phyloP scores from a whole-genome alignment of 2,113 vertebrate genomes.

The Sceloporus tristichus region DNA sequence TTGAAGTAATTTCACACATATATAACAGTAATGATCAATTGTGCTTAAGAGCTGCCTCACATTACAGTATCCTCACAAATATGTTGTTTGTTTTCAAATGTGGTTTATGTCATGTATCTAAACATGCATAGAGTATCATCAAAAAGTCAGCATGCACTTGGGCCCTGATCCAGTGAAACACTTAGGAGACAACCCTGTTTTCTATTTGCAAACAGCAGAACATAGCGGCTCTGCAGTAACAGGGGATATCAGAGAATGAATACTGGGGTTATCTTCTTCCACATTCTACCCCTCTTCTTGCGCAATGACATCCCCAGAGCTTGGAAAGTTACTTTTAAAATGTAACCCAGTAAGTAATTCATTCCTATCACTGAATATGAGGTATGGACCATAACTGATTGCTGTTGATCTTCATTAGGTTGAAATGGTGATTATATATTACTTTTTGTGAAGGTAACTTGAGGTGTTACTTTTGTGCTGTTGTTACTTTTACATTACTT shows the following conservation, averaged over 20 bases:
- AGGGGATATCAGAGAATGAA: not conserved
- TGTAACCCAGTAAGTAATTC: no score
- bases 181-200: constrained; percentile 21
- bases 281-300: not conserved
- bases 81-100: constrained; percentile 41
- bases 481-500: no score
- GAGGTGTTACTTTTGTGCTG: no score
- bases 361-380: not conserved
- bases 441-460: no score
- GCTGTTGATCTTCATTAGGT: no score
- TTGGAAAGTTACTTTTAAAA: no score
- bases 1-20: not conserved
- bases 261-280: not conserved
- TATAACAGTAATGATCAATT: not conserved
- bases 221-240: not conserved
- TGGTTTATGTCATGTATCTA: constrained; percentile 31
- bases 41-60: constrained; percentile 16
- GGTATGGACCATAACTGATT: no score
- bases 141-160: not conserved
- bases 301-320: not conserved
- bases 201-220: not conserved
- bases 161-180: constrained; percentile 11
- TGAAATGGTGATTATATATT: no score
- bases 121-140: constrained; percentile 27
- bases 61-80: constrained; percentile 23